phyloP scores from a whole-genome alignment of 2,113 vertebrate genomes.

The Aptenodytes patagonicus region DNA sequence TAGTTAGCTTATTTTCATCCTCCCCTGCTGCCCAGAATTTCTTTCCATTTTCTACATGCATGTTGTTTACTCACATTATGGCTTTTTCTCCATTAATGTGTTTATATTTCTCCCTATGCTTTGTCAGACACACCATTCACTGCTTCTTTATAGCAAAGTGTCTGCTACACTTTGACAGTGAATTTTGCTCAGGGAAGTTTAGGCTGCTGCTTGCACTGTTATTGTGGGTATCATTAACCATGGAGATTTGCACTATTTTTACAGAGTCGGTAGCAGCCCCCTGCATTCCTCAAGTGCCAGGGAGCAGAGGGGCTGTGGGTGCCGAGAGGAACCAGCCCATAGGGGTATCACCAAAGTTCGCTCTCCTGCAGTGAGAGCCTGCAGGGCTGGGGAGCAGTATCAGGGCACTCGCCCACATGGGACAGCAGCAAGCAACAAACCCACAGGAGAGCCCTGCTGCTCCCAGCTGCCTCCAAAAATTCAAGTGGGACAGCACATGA shows the following conservation, averaged over 20 bases:
- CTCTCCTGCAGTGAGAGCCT: background rate
- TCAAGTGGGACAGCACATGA: background rate
- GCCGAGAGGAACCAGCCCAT: background rate
- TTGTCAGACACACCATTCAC: background rate
- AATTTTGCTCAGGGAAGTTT: background rate
- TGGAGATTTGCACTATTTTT: background rate
- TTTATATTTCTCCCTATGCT: background rate
- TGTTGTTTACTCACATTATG: background rate
- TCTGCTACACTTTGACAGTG: background rate
- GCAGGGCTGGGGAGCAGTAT: background rate
- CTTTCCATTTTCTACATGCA: background rate
- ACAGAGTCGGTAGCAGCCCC: background rate
- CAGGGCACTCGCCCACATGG: too few species aligned
- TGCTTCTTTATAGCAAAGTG: background rate
- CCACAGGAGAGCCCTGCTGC: background rate
- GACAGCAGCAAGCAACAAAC: background rate
- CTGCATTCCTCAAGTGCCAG: accelerated
- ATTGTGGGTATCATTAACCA: background rate
- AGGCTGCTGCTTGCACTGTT: background rate
- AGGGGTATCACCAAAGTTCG: accelerated
- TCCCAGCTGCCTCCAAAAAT: background rate
- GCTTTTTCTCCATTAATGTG: background rate
- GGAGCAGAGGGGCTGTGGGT: background rate
- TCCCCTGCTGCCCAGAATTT: background rate
- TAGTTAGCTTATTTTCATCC: background rate